Percentiles rank a stretch among this genome's conserved stretches.
These are phyloP conservation scores for Periophthalmodon schlosseri DNA, from an alignment of 2,113 vertebrate species.

Conservation along the genomic window DNA sequence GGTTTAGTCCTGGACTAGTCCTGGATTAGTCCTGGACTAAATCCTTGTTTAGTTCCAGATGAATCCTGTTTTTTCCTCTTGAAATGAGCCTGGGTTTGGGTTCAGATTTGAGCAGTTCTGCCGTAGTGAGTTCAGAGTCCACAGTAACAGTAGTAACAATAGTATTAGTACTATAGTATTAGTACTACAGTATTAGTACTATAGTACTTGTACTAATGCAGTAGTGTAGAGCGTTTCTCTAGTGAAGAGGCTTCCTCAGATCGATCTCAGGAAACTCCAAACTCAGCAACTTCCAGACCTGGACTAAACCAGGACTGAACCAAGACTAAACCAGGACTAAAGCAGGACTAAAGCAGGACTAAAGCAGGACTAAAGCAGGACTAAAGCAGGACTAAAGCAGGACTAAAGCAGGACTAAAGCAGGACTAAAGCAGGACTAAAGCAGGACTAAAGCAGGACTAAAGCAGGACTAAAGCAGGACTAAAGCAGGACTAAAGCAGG, in stretches of 20 bases:
- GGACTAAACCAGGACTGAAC: background rate
- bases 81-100: too few species aligned
- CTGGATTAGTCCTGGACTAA: background rate
- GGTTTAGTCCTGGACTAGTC: background rate
- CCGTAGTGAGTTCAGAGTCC: too few species aligned
- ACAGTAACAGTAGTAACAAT: too few species aligned
- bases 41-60: background rate
- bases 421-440: background rate
- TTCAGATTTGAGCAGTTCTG: too few species aligned
- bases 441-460: background rate
- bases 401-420: background rate
- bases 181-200: too few species aligned
- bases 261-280: background rate
- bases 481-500: conserved; percentile 1
- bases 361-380: background rate
- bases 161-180: too few species aligned
- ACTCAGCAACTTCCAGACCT: background rate
- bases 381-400: background rate
- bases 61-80: too few species aligned
- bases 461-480: background rate
- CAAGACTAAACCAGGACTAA: background rate
- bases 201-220: too few species aligned
- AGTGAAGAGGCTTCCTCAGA: background rate
- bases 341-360: background rate
- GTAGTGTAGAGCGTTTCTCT: background rate